Base-by-base conservation (phyloP, 2,797 vertebrate species). In the Gambelia wislizenii region DNA sequence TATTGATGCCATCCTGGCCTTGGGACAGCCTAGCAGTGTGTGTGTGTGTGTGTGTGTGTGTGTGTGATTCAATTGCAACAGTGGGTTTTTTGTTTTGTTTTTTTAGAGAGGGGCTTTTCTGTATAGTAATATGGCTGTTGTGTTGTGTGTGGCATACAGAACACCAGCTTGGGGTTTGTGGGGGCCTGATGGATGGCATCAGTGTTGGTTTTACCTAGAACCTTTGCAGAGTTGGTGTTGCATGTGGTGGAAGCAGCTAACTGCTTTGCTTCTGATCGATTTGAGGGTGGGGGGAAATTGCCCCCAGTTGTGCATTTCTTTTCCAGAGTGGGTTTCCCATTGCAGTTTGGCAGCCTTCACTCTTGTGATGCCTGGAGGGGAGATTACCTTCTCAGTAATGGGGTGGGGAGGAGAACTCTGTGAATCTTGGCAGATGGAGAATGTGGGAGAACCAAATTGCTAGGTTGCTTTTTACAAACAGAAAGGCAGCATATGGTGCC, bases 191-290 rank as follows among this genome's bases (percentile, higher is more conserved):
- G 83, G 75, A 30, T 1, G 30, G 92, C 93, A 94, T 94, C 95
- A 93, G 93, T 95, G 94, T 94, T 92, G 91, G 89, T 91, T 95
- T 85, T 75, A 80, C 83, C 80, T 67, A 77, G 44, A 0, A 89
- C 77, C 88, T 87, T 88, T 90, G 91, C 87, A 90, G 92, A 90
- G 33, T 4, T 94, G 95, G 44, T 59, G 78, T 20, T 33, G 22
- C 30, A 25, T 20, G 67, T 7, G 64, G 85, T 39, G 12, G 12
- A 33, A 67, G 10, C 12, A 67, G 30, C 33, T 13, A 67, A 4
- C n/a, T 25, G 72, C 22, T 75, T 39, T 30, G 39, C 18, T 42
- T 75, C 70, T 44, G 39, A 3, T 12, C 3, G 3, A 27, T 49
- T 42, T 2, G 8, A 22, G 25, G 42, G 76, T 6, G 77, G 16